A percentile compares a stretch with the other conserved stretches of the same genome.
Evolutionary conservation across 2,888 invertebrate genomes (phyloP).

Genomic region (Uropetala carovei): DNA sequence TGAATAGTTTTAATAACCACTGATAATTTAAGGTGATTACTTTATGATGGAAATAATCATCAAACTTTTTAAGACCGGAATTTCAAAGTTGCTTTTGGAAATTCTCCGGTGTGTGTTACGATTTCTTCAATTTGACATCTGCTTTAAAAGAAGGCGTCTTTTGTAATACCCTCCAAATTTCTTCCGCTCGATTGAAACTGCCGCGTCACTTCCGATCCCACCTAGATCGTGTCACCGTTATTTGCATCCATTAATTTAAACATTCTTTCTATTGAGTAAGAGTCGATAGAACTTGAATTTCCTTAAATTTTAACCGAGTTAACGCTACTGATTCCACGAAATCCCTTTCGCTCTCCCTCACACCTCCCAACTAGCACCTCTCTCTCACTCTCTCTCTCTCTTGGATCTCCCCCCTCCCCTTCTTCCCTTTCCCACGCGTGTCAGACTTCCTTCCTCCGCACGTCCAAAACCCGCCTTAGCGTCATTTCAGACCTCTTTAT

Average conservation of each 20-base stretch:
- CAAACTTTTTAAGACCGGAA: too few species aligned
- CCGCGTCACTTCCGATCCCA: neutral
- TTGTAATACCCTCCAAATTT: neutral
- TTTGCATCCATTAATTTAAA: neutral
- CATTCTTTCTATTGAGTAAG: neutral
- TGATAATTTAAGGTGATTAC: too few species aligned
- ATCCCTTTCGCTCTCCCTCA: neutral
- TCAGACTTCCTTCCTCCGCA: neutral
- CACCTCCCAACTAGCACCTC: slow-evolving; percentile 3
- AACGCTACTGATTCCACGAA: neutral
- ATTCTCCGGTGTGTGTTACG: too few species aligned
- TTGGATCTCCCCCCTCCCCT: neutral
- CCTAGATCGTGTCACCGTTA: neutral
- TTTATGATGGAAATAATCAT: too few species aligned
- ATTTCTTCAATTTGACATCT: too few species aligned
- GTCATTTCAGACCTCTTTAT: neutral
- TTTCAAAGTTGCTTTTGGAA: too few species aligned
- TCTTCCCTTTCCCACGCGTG: too few species aligned
- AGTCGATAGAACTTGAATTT: neutral
- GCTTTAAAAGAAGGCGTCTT: neutral
- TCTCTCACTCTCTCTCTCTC: neutral
- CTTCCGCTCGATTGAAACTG: neutral
- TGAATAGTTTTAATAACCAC: too few species aligned
- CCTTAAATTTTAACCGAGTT: neutral
- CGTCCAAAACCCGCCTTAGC: neutral